Percentiles rank a stretch among this genome's conserved stretches.
These are phyloP conservation scores for Oryzias dopingdopingensis DNA, from an alignment of 2,797 vertebrate genomes.

Conservation along the genomic window DNA sequence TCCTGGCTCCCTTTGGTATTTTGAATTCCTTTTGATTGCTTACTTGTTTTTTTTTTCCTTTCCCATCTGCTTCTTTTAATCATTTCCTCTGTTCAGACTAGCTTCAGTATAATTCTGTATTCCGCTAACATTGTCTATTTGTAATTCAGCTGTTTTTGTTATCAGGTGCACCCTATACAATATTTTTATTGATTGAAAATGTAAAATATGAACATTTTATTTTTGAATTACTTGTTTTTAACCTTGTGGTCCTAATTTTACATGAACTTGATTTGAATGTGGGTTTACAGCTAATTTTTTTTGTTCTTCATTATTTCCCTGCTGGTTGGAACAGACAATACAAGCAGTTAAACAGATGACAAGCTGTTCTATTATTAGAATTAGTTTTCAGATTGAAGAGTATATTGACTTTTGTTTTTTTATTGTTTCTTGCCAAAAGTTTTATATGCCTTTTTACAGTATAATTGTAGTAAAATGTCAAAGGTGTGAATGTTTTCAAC, in stretches of 20 bases:
- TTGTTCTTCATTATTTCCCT: slow-evolving; percentile 7
- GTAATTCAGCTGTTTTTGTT: slow-evolving; percentile 3
- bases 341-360: slow-evolving; percentile 5
- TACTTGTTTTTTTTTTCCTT: slow-evolving; percentile 1
- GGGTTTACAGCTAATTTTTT: slow-evolving; percentile 1
- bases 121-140: slow-evolving; percentile 4
- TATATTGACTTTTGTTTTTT: neutral
- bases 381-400: slow-evolving; percentile 8
- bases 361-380: slow-evolving; percentile 4
- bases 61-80: slow-evolving; percentile 7
- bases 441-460: no score
- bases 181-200: no score
- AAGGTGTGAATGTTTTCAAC: no score
- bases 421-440: no score
- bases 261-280: neutral
- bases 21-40: slow-evolving; percentile 23
- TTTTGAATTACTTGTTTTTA: neutral
- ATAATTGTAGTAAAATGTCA: no score
- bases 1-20: slow-evolving; percentile 44
- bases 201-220: no score
- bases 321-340: slow-evolving; percentile 2
- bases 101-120: neutral
- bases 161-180: neutral
- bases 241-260: no score
- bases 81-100: neutral